Conservation (phyloP, 2,888 invertebrate species). For the Caenorhabditis auriculariae region DNA sequence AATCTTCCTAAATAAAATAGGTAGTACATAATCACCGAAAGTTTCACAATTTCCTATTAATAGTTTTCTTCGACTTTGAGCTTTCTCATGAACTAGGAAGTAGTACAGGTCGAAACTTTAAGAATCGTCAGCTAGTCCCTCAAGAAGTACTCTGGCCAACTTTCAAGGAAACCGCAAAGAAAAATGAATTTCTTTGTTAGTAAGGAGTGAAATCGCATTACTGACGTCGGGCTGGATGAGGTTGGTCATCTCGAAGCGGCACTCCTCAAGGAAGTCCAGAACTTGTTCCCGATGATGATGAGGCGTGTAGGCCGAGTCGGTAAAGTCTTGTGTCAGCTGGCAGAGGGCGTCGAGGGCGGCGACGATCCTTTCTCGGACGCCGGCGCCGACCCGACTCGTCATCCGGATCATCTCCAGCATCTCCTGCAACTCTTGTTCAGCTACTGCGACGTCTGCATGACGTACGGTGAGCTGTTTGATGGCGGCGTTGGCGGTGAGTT, state of each 20-base stretch:
- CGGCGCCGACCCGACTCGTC: slow-evolving; percentile 73
- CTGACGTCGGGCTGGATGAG: slow-evolving; percentile 72
- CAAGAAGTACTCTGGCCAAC: no score
- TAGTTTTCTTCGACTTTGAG: no score
- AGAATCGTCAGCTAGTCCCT: no score
- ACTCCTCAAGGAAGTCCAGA: slow-evolving; percentile 80
- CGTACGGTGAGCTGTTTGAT: slow-evolving; percentile 77
- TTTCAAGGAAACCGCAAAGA: no score
- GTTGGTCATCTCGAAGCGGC: slow-evolving; percentile 85
- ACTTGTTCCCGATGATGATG: slow-evolving; percentile 96
- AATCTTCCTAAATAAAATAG: no score
- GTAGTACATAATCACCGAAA: no score
- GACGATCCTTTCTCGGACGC: slow-evolving; percentile 78
- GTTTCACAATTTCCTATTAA: no score
- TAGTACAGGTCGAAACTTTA: no score
- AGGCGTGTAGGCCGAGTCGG: slow-evolving; percentile 93
- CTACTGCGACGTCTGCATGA: not conserved
- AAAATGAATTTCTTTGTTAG: not conserved
- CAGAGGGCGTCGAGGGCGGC: slow-evolving; percentile 84
- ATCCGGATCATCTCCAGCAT: slow-evolving; percentile 83
- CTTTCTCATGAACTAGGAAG: no score
- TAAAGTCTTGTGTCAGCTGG: slow-evolving; percentile 78
- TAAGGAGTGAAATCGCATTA: no score
- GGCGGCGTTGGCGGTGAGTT: slow-evolving; percentile 75
- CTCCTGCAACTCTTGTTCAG: slow-evolving; percentile 66